Evolutionary conservation across 2,113 vertebrate genomes (phyloP), one percentile per base, ranked within the genome.

Genomic region (Phrynosoma platyrhinos): DNA sequence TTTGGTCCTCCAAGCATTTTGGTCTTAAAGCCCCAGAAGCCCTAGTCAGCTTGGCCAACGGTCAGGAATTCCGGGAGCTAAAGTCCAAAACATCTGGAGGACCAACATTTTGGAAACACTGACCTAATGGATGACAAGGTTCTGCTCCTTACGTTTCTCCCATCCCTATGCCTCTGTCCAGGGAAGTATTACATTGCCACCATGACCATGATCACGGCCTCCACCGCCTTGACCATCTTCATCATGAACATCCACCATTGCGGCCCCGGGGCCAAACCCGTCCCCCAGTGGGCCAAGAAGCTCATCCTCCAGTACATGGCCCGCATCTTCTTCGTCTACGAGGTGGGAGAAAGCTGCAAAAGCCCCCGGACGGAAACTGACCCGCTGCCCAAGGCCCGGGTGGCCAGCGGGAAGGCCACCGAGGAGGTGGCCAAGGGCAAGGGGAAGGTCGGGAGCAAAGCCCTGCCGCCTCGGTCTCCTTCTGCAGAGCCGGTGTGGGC

Each of bases 101-200:
- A 47, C 47, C 47, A 47, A 47, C 3, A 4, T 47, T 47, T 47
- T 5, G 47, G 47, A 47, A 47, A 47, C 47, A 47, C 47, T 47
- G 47, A 47, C 7, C 47, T 47, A 47, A 47, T 47, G 47, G 47
- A 47, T 47, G 47, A 47, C 47, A 47, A 47, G 47, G 47, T 47
- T 47, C 47, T 47, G 47, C 7, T 5, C 4, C 47, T 47, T 47
- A 47, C 47, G 7, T 47, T 47, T 47, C 47, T 30, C 68, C 66
- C 66, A 9, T 68, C 23, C 66, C 25, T n/a, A 10, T 68, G 32
- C 30, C 1, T 42, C 16, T 18, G 66, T 23, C 0, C 95, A 99
- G 98, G 98, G 69, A 99, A 98, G 83, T 99, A 99, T 93, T 99
- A 98, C 95, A 98, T 99, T 12, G 98, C 98, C 87, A 99, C 98